A percentile compares a stretch with the other conserved stretches of the same genome.
These are phyloP conservation scores for Lacanobia oleracea DNA, from an alignment of 2,888 invertebrate species.

Conservation along the genomic window DNA sequence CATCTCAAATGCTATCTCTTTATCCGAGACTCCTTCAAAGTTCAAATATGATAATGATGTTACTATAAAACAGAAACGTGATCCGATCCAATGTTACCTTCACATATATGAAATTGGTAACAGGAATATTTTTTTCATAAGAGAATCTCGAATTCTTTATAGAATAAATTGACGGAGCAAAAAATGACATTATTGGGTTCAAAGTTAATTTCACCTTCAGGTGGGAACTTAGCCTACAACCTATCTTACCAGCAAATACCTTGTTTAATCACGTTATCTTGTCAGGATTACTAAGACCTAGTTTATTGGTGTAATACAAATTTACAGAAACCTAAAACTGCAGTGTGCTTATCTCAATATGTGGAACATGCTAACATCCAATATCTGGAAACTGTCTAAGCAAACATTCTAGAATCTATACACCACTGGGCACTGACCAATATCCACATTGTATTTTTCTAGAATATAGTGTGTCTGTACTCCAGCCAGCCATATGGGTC, in stretches of 20 bases:
- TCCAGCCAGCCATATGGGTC: slow-evolving; percentile 52
- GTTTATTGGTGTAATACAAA: not conserved
- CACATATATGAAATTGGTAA: slow-evolving; percentile 15
- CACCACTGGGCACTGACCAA: not conserved
- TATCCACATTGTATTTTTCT: slow-evolving; percentile 33
- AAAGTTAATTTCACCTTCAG: slow-evolving; percentile 14
- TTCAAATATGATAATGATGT: slow-evolving; percentile 22
- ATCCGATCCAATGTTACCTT: slow-evolving; percentile 30
- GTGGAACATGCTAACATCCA: not conserved
- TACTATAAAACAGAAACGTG: slow-evolving; percentile 53
- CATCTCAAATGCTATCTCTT: slow-evolving; percentile 15
- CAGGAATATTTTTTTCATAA: slow-evolving; percentile 26
- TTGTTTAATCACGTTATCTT: not conserved
- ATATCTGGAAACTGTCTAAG: not conserved
- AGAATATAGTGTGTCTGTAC: slow-evolving; percentile 20
- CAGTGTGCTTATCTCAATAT: not conserved
- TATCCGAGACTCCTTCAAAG: slow-evolving; percentile 23
- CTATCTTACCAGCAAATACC: not conserved
- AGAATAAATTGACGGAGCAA: slow-evolving; percentile 2
- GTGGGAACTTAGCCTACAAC: not conserved
- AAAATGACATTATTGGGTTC: not conserved
- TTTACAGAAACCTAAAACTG: not conserved
- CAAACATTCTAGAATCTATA: not conserved
- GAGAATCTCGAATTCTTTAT: not conserved
- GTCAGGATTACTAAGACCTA: slow-evolving; percentile 11